phyloP scores from a whole-genome alignment of 2,113 vertebrate genomes.

The Prietella phreatophila region DNA sequence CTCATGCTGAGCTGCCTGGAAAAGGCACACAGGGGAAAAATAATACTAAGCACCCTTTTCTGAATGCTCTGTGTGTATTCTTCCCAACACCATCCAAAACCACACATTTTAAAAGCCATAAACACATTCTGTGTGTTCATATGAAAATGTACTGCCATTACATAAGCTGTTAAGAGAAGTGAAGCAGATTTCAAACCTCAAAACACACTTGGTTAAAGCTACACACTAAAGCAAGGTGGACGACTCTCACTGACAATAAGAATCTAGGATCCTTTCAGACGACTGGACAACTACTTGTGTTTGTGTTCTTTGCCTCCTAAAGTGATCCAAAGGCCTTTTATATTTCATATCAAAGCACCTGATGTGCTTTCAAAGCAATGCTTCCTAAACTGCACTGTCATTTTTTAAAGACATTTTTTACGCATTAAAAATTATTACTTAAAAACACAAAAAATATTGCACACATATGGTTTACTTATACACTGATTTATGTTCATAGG shows the following conservation, averaged over 20 bases:
- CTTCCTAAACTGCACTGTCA: constrained; percentile 18
- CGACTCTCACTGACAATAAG: background rate
- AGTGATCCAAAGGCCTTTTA: background rate
- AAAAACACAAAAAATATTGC: background rate
- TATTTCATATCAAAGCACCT: background rate
- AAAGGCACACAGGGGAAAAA: constrained; percentile 61
- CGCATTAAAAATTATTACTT: background rate
- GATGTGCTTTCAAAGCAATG: constrained; percentile 29
- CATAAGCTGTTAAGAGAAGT: constrained; percentile 24
- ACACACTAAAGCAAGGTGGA: background rate
- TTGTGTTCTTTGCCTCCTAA: background rate
- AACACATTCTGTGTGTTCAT: constrained; percentile 27
- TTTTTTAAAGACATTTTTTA: background rate
- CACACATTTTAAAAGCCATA: constrained; percentile 29
- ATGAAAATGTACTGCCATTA: constrained; percentile 30
- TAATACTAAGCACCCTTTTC: constrained; percentile 55
- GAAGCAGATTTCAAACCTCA: constrained; percentile 16
- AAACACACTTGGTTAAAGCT: background rate
- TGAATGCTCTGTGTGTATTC: constrained; percentile 33
- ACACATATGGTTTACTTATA: background rate
- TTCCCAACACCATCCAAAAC: constrained; percentile 41
- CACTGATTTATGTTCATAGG: background rate
- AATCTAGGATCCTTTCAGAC: background rate
- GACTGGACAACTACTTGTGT: background rate
- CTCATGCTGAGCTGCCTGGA: constrained; percentile 54